Conservation (phyloP, 1,140 invertebrate genomes). For the Zaprionus kolodkinae region DNA sequence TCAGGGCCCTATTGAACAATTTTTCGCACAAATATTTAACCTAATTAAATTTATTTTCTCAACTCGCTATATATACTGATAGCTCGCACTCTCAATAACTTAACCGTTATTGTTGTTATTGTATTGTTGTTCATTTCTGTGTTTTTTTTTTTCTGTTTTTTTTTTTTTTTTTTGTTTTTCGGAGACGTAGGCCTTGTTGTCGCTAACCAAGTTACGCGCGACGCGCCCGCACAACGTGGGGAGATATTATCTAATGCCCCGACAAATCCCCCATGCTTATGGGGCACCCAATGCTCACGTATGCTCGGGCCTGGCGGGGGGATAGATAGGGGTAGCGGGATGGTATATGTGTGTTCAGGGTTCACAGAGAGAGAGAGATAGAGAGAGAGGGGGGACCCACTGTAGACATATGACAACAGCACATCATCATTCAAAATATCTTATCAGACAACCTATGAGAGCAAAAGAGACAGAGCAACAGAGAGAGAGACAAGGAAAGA, state of each 20-base stretch:
- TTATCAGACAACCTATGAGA: conserved; percentile 52
- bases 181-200: conserved; percentile 44
- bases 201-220: conserved; percentile 57
- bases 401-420: conserved; percentile 69
- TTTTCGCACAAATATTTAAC: conserved; percentile 43
- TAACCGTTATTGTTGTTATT: background rate
- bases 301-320: background rate
- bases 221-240: conserved; percentile 39
- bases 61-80: background rate
- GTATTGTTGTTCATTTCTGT: conserved; percentile 3
- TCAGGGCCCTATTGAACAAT: too few species aligned
- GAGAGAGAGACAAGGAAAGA: background rate
- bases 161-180: background rate
- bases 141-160: conserved; percentile 14
- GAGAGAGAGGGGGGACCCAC: background rate
- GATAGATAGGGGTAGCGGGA: background rate
- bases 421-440: conserved; percentile 82
- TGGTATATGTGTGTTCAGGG: conserved; percentile 2
- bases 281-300: conserved; percentile 5
- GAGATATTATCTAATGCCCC: conserved; percentile 77
- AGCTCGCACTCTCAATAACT: conserved; percentile 26
- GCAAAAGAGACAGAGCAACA: background rate
- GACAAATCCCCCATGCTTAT: conserved; percentile 72
- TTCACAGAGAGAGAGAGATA: background rate
- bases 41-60: conserved; percentile 38